Percentiles rank a stretch among this genome's conserved stretches.
These are phyloP conservation scores for Pollenia labialis DNA, from an alignment of 2,888 invertebrate species.

Conservation along the genomic window DNA sequence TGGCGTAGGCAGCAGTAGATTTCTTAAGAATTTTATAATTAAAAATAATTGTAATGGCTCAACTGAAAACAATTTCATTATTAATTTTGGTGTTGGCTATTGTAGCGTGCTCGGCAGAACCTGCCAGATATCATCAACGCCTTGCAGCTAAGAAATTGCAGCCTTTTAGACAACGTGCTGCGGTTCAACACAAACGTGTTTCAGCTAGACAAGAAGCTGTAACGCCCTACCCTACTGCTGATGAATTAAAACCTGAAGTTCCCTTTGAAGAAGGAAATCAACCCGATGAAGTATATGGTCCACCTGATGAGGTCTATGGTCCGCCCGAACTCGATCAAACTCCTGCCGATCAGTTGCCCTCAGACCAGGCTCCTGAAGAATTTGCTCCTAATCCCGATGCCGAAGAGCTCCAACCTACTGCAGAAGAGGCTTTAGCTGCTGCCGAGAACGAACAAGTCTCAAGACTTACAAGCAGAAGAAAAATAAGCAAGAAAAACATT, in stretches of 20 bases:
- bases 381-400: constrained; percentile 75
- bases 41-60: constrained; percentile 42
- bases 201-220: constrained; percentile 77
- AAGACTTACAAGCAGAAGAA: constrained; percentile 49
- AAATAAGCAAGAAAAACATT: constrained; percentile 45
- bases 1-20: constrained; percentile 47
- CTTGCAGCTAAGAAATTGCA: constrained; percentile 75
- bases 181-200: constrained; percentile 70
- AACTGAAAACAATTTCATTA: constrained; percentile 51
- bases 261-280: constrained; percentile 74
- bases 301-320: constrained; percentile 78
- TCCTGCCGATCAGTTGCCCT: constrained; percentile 71
- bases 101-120: constrained; percentile 67
- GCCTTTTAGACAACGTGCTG: constrained; percentile 68
- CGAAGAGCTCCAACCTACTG: constrained; percentile 75
- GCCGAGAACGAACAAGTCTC: constrained; percentile 2
- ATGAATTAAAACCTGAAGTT: constrained; percentile 78
- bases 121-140: constrained; percentile 66
- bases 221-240: constrained; percentile 79
- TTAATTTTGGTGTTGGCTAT: constrained; percentile 66
- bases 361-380: constrained; percentile 72
- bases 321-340: constrained; percentile 73
- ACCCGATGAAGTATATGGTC: constrained; percentile 79
- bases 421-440: constrained; percentile 18
- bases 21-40: background rate